Base-by-base conservation (phyloP, 2,888 invertebrate species). In the Acronicta alni region DNA sequence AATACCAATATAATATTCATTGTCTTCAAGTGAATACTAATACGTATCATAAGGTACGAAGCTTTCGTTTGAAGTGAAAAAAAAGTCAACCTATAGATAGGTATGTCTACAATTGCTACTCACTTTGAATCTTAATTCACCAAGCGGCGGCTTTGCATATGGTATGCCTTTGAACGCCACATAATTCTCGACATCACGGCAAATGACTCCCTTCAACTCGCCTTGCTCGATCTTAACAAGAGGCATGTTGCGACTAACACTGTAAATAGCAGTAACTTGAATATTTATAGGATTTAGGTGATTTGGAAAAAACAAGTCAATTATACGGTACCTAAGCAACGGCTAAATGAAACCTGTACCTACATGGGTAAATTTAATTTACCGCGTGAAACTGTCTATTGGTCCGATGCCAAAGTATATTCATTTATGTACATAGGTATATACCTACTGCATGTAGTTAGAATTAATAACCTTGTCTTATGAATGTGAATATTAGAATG, bases 41-140 rank as follows among this genome's bases (percentile, higher is more conserved):
- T 83, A 79, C 57, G 59, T 55, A 67, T 66, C 67, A 61, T 67
- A 62, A 63, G 64, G 71, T 75, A 80, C 3, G n/a, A 30, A 77
- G 73, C 75, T 72, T 77, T 75, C 80, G 77, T 80, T 67, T 67
- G 65, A 70, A 77, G 74, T 77, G 64, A 77, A 74, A 76, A 82
- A 70, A 81, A 75, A 65, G 68, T 75, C 66, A 56, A 65, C 63
- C 62, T 75, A 64, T 75, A 78, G n/a, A n/a, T 35, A 41, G 47
- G 56, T 77, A 80, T 75, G 67, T 75, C 70, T 78, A 76, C 68
- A 71, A 72, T 77, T 72, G 67, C 61, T 59, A 85, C 88, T 92
- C 83, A 95, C 96, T 94, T 95, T 94, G 86, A 96, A 96, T 89
- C 96, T 90, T 61, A 96, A 91, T 75, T 90, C 78, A 39, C 95